Evolutionary conservation across 2,797 vertebrate genomes (phyloP).

Genomic region (Eleutherodactylus coqui): DNA sequence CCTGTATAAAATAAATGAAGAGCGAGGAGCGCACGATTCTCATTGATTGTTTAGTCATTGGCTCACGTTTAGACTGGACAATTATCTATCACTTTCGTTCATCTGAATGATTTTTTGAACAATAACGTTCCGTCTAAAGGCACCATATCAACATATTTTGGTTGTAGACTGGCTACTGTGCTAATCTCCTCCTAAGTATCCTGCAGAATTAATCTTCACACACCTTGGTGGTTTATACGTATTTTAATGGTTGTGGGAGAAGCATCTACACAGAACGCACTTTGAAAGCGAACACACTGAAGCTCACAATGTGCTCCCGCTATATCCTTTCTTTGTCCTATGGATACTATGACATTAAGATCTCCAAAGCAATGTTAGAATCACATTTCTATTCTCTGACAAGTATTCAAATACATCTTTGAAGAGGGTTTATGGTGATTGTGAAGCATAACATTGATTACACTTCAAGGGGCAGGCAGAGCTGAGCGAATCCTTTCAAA

Average conservation of each 20-base stretch:
- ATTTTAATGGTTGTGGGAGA: not conserved
- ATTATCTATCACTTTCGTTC: too few species aligned
- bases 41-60: too few species aligned
- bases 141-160: too few species aligned
- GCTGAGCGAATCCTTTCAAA: constrained; percentile 60
- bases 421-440: constrained; percentile 64
- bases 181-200: too few species aligned
- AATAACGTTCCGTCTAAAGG: too few species aligned
- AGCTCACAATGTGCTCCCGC: constrained; percentile 23
- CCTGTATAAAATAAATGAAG: too few species aligned
- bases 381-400: constrained; percentile 59
- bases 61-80: too few species aligned
- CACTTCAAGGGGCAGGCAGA: constrained; percentile 62
- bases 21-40: too few species aligned
- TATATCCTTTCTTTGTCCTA: constrained; percentile 47
- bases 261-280: not conserved
- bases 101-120: too few species aligned
- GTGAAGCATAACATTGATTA: constrained; percentile 64
- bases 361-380: constrained; percentile 59
- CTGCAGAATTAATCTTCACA: not conserved
- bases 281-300: constrained; percentile 47
- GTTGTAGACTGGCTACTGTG: too few species aligned
- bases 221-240: not conserved
- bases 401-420: constrained; percentile 63
- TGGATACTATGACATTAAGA: constrained; percentile 54